phyloP scores from a whole-genome alignment of 1,140 invertebrate species.

The Drosophila rufa region DNA sequence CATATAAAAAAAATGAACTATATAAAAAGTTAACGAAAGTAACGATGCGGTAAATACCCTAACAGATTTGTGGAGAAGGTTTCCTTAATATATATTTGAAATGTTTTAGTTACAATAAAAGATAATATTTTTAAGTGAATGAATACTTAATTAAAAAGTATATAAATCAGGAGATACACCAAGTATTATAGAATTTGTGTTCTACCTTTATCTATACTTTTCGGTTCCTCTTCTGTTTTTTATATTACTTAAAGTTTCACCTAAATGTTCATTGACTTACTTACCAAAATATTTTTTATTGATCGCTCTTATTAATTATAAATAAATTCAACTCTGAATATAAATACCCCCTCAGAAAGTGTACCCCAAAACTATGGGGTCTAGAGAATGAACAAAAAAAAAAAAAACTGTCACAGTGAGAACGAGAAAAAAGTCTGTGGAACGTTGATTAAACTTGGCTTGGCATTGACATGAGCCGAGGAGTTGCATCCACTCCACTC shows the following conservation, averaged over 20 bases:
- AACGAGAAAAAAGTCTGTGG: constrained; percentile 41
- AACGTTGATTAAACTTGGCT: constrained; percentile 77
- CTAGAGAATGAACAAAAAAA: constrained; percentile 8
- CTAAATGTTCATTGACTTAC: no score
- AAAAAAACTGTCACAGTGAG: constrained; percentile 9
- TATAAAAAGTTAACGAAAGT: constrained; percentile 12
- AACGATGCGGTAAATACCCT: constrained; percentile 15
- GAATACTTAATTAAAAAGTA: background rate
- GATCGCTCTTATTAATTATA: fast-evolving
- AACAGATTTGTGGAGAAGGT: background rate
- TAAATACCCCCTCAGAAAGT: background rate
- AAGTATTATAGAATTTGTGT: background rate
- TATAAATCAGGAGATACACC: background rate
- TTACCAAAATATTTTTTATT: background rate
- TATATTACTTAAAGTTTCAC: background rate
- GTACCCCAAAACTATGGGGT: constrained; percentile 22
- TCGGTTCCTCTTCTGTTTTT: background rate
- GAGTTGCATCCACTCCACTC: constrained; percentile 40
- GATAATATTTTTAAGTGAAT: background rate
- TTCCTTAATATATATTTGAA: background rate
- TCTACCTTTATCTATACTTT: background rate
- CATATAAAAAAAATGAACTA: constrained; percentile 23
- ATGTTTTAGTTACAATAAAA: background rate
- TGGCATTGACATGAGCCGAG: constrained; percentile 61
- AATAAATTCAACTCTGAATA: background rate